phyloP scores from a whole-genome alignment of 2,888 invertebrate genomes.

The Copidosoma aretas region DNA sequence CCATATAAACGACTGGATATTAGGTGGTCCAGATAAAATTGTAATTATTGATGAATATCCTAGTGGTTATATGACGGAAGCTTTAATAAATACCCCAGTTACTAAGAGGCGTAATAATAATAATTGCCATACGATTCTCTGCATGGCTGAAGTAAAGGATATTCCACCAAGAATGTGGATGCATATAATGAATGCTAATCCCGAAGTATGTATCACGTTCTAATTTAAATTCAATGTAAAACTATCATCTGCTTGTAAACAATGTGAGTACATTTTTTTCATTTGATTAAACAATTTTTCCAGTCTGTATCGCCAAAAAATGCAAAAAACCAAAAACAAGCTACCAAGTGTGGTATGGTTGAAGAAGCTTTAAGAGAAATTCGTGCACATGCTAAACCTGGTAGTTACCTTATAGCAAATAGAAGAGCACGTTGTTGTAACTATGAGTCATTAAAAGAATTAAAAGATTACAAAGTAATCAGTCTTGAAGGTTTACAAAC shows the following conservation, averaged over 20 bases:
- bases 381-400: conserved; percentile 55
- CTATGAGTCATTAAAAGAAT: conserved; percentile 55
- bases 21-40: conserved; percentile 68
- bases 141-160: conserved; percentile 69
- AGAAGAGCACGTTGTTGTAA: conserved; percentile 57
- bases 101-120: conserved; percentile 64
- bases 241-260: neutral
- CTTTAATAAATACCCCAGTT: conserved; percentile 63
- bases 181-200: conserved; percentile 56
- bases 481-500: conserved; percentile 62
- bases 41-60: conserved; percentile 74
- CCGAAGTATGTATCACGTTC: conserved; percentile 48
- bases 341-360: conserved; percentile 52
- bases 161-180: conserved; percentile 63
- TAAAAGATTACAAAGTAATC: conserved; percentile 59
- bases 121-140: conserved; percentile 68
- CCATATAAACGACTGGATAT: conserved; percentile 63
- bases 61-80: conserved; percentile 67
- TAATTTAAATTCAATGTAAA: neutral
- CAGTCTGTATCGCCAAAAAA: conserved; percentile 30
- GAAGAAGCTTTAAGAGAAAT: conserved; percentile 61
- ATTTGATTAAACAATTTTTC: conserved; percentile 3
- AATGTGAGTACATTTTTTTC: no score
- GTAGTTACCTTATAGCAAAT: conserved; percentile 62
- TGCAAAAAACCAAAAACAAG: conserved; percentile 28